Conservation (phyloP, 2,888 invertebrate genomes). For the Exocentrus adspersus region DNA sequence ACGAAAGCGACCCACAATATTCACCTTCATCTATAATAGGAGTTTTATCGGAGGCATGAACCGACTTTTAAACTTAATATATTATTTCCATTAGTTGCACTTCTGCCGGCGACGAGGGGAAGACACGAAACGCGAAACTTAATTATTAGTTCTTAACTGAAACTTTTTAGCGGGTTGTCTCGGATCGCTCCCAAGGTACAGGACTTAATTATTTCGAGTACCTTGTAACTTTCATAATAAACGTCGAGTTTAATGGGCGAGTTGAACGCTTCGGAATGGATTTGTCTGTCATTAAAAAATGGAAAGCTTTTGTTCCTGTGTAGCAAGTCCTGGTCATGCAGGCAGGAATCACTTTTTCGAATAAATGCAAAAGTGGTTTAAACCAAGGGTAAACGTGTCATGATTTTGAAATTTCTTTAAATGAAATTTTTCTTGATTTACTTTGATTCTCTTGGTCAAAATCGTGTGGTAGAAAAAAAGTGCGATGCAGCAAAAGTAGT, state of each 20-base stretch:
- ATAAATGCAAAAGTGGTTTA: too few relatives aligned
- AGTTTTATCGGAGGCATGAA: neutral
- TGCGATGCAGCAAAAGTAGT: neutral
- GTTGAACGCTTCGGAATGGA: neutral
- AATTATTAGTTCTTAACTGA: constrained; percentile 4
- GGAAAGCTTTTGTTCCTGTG: too few relatives aligned
- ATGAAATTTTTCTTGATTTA: too few relatives aligned
- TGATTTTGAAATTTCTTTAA: too few relatives aligned
- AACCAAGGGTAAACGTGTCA: too few relatives aligned
- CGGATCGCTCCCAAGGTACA: neutral
- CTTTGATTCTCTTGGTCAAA: too few relatives aligned
- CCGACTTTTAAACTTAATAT: neutral
- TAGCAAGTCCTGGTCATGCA: too few relatives aligned
- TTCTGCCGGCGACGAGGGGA: neutral
- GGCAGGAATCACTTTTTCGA: too few relatives aligned
- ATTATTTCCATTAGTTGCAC: neutral
- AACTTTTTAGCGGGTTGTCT: too few relatives aligned
- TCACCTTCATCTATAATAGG: neutral
- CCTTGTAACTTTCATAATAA: neutral
- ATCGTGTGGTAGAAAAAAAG: too few relatives aligned
- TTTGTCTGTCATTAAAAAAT: too few relatives aligned
- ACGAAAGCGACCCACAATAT: neutral
- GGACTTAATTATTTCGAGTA: neutral
- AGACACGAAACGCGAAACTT: neutral
- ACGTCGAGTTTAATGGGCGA: neutral